Conservation (phyloP, 2,797 vertebrate genomes). For the Parambassis ranga region DNA sequence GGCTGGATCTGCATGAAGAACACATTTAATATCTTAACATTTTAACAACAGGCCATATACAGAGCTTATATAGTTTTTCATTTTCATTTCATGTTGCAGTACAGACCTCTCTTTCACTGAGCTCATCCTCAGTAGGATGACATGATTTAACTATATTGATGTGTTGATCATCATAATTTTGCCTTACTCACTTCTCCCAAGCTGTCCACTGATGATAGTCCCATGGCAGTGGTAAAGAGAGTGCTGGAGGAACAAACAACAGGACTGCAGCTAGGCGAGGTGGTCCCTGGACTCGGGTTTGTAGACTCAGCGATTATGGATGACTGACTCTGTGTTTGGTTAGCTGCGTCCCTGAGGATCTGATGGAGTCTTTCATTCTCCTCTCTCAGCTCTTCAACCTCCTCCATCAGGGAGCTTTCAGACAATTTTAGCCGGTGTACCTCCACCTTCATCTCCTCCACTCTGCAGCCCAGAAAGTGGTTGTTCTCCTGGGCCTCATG, state of each 20-base stretch:
- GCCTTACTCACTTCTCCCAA: conserved; percentile 43
- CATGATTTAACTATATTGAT: not conserved
- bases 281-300: not conserved
- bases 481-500: conserved; percentile 71
- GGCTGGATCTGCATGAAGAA: conserved; percentile 50
- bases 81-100: no score
- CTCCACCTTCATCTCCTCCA: conserved; percentile 77
- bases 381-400: conserved; percentile 73
- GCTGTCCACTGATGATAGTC: not conserved
- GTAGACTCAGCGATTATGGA: conserved; percentile 4
- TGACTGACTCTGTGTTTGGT: conserved; percentile 33
- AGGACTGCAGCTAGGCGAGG: not conserved
- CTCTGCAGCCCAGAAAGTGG: conserved; percentile 70
- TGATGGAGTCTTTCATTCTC: conserved; percentile 74
- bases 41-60: no score
- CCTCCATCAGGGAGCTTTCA: conserved; percentile 72
- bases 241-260: not conserved
- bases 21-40: not conserved
- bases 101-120: no score
- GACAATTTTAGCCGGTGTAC: conserved; percentile 71
- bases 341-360: conserved; percentile 21
- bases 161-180: not conserved
- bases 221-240: not conserved
- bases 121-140: not conserved
- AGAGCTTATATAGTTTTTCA: no score